A percentile compares a stretch with the other conserved stretches of the same genome.
Conservation (phyloP, 2,888 invertebrate genomes). For the Nymphalis c-album region DNA sequence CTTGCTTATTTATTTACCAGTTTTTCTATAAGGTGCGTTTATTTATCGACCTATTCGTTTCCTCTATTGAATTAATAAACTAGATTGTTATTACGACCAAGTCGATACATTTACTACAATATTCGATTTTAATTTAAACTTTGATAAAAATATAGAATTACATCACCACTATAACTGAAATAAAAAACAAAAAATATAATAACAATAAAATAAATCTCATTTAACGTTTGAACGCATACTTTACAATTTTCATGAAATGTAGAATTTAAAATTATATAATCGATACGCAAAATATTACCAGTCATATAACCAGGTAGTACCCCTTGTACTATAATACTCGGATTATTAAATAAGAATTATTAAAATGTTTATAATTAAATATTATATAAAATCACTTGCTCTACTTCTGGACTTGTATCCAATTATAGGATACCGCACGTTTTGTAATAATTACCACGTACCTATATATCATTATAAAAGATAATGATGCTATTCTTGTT, state of each 20-base stretch:
- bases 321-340: too few relatives aligned
- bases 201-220: too few relatives aligned
- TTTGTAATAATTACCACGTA: constrained; percentile 5
- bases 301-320: too few relatives aligned
- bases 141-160: too few relatives aligned
- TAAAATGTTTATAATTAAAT: neutral
- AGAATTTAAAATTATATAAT: too few relatives aligned
- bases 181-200: too few relatives aligned
- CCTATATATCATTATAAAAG: neutral
- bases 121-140: too few relatives aligned
- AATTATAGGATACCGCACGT: neutral
- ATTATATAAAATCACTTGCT: neutral
- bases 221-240: too few relatives aligned
- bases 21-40: constrained; percentile 10
- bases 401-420: neutral
- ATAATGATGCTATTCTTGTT: constrained; percentile 10
- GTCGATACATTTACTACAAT: neutral
- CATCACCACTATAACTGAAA: too few relatives aligned
- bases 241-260: too few relatives aligned
- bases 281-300: too few relatives aligned
- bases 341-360: neutral
- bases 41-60: constrained; percentile 11
- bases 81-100: neutral
- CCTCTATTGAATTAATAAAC: constrained; percentile 5
- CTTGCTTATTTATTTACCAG: constrained; percentile 18